These are phyloP conservation scores for Coelopa pilipes DNA, from an alignment of 2,888 invertebrate genomes.

Conservation along the genomic window DNA sequence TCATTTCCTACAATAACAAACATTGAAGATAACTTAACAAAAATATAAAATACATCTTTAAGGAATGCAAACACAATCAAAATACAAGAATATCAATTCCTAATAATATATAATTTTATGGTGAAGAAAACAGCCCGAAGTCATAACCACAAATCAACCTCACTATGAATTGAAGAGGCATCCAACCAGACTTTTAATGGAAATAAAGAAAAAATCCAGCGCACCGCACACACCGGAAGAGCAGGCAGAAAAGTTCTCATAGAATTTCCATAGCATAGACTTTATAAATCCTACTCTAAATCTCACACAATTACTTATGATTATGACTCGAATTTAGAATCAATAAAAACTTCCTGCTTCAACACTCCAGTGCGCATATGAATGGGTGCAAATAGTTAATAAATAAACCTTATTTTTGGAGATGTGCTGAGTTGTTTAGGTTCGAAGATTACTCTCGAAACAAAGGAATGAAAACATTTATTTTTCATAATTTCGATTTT, in stretches of 20 bases:
- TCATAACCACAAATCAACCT: constrained; percentile 25
- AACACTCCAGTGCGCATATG: too few species aligned
- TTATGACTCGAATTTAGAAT: too few species aligned
- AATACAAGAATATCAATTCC: constrained; percentile 8
- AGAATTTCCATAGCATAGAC: background rate
- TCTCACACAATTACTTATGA: background rate
- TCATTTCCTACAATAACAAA: constrained; percentile 19
- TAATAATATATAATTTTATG: background rate
- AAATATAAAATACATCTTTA: constrained; percentile 19
- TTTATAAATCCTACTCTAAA: background rate
- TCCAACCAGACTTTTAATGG: too few species aligned
- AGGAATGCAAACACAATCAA: constrained; percentile 5
- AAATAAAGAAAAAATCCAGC: background rate
- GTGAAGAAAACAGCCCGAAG: constrained; percentile 22
- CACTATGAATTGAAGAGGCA: background rate
- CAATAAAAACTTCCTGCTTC: too few species aligned
- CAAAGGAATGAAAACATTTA: too few species aligned
- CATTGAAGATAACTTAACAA: constrained; percentile 27
- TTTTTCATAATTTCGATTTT: constrained; percentile 65
- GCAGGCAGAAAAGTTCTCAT: background rate
- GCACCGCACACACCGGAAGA: background rate
- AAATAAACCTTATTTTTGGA: too few species aligned
- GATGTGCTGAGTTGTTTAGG: too few species aligned
- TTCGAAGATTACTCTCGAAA: too few species aligned
- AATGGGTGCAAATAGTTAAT: too few species aligned